A percentile compares a stretch with the other conserved stretches of the same genome.
Evolutionary conservation across 2,797 vertebrate species (phyloP).

Genomic region (Sphenodon punctatus): DNA sequence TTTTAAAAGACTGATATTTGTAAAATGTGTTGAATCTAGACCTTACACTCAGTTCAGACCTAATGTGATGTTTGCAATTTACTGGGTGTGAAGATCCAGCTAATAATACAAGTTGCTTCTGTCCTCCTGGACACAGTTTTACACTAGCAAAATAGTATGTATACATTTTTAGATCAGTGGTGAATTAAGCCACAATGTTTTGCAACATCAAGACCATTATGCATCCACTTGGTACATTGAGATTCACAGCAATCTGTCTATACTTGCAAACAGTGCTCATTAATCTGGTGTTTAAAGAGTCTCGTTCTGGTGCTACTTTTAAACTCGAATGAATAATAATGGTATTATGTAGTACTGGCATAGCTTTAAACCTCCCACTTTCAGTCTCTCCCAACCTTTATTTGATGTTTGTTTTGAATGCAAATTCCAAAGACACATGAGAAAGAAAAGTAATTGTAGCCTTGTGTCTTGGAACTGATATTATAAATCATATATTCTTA

Average conservation of each 20-base stretch:
- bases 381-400: not conserved
- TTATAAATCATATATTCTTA: fast-evolving
- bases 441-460: fast-evolving
- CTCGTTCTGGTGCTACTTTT: not conserved
- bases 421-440: fast-evolving
- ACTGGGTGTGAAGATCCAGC: not conserved
- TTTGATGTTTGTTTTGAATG: not conserved
- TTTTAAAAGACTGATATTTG: not conserved
- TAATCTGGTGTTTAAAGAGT: not conserved
- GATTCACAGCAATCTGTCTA: not conserved
- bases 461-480: fast-evolving
- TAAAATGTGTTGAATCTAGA: not conserved
- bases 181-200: not conserved
- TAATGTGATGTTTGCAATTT: not conserved
- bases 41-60: not conserved
- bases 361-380: not conserved
- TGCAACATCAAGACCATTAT: no score
- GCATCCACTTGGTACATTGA: no score
- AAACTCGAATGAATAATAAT: not conserved
- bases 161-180: not conserved
- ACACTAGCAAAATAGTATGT: fast-evolving
- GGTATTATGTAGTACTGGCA: fast-evolving
- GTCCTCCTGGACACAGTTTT: fast-evolving
- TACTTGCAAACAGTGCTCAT: not conserved
- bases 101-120: not conserved